These are phyloP conservation scores for Choloepus hoffmanni DNA, from an alignment of 2,113 vertebrate genomes.

Conservation along the genomic window DNA sequence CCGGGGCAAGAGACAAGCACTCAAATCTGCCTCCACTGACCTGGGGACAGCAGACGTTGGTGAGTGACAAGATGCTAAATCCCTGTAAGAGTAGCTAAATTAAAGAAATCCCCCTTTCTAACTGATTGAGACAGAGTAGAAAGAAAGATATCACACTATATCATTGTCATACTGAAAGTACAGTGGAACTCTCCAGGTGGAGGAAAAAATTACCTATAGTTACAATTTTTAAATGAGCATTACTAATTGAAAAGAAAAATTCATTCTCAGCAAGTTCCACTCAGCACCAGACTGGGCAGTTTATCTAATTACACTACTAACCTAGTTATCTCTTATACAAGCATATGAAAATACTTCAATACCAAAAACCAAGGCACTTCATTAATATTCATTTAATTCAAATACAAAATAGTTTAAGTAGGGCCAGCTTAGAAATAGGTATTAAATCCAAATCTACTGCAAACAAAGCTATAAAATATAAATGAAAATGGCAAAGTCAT, in stretches of 20 bases:
- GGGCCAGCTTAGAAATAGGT: constrained; percentile 71
- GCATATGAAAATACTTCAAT: constrained; percentile 66
- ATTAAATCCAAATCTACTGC: constrained; percentile 22
- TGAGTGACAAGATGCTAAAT: constrained; percentile 84
- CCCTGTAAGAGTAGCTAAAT: not conserved
- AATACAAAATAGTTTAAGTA: constrained; percentile 61
- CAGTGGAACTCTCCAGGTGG: not conserved
- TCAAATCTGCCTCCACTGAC: constrained; percentile 97
- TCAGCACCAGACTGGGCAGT: not conserved
- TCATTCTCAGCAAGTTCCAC: constrained; percentile 17
- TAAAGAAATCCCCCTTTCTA: constrained; percentile 42
- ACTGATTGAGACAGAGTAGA: not conserved
- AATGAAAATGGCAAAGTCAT: not conserved
- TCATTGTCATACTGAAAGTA: no score
- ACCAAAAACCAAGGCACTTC: constrained; percentile 75
- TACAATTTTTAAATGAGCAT: not conserved
- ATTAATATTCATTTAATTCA: constrained; percentile 49
- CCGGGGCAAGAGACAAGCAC: constrained; percentile 95
- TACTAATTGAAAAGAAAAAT: not conserved
- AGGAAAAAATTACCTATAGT: not conserved
- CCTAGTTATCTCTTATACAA: constrained; percentile 34
- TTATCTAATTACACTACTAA: not conserved
- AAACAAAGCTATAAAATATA: constrained; percentile 3
- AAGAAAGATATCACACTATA: no score
- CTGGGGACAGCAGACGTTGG: constrained; percentile 96